phyloP scores from a whole-genome alignment of 2,113 vertebrate species.

The Cinclus mexicanus region DNA sequence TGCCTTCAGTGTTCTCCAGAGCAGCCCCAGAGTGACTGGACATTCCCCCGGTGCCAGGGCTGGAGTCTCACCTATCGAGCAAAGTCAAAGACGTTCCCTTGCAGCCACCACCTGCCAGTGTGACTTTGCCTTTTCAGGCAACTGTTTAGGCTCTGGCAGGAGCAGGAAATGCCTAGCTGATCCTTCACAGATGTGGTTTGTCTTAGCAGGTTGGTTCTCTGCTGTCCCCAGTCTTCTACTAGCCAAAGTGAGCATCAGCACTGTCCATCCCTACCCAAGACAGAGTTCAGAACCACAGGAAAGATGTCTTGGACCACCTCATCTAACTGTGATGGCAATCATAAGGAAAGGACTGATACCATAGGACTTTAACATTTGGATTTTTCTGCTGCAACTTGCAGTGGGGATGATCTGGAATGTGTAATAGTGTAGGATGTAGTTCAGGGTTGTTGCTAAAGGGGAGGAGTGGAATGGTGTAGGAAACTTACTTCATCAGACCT shows the following conservation, averaged over 20 bases:
- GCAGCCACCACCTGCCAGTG: fast-evolving
- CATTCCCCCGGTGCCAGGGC: fast-evolving
- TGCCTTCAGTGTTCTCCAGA: neutral
- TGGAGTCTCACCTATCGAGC: fast-evolving
- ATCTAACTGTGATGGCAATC: neutral
- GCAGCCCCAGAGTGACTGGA: no score
- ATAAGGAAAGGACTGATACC: neutral
- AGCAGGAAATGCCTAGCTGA: neutral
- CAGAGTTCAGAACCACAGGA: neutral
- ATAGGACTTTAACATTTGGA: neutral
- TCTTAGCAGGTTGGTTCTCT: neutral
- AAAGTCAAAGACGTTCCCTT: fast-evolving
- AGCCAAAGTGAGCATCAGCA: neutral
- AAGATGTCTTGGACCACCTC: neutral
- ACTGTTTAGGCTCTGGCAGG: neutral
- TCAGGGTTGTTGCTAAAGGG: neutral
- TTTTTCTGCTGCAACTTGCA: neutral
- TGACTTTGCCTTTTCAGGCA: neutral
- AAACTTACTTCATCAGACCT: neutral
- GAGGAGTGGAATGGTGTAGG: neutral
- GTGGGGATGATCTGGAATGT: neutral
- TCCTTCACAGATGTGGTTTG: neutral
- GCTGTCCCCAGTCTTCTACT: neutral
- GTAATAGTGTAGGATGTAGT: neutral
- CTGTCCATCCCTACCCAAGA: no score